Percentiles rank a stretch among this genome's conserved stretches.
Conservation (phyloP, 2,888 invertebrate genomes). For the Hypselothyrea guttata region DNA sequence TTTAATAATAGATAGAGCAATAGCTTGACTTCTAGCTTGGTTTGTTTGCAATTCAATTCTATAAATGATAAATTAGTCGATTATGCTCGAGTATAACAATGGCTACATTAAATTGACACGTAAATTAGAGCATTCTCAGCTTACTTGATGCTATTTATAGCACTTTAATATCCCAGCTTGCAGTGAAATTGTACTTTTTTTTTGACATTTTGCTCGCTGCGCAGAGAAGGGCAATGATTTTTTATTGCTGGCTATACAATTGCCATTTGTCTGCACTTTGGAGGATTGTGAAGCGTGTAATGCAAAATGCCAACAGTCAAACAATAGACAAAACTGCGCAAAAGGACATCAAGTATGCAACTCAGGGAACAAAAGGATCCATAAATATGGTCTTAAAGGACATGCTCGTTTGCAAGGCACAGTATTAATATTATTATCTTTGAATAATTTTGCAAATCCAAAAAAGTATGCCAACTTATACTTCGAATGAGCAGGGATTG, state of each 20-base stretch:
- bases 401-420: too few species aligned
- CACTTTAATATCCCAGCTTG: background rate
- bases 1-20: background rate
- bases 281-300: slow-evolving; percentile 26
- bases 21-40: background rate
- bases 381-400: slow-evolving; percentile 5
- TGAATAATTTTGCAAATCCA: too few species aligned
- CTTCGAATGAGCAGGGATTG: too few species aligned
- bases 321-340: slow-evolving; percentile 8
- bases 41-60: background rate
- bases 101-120: too few species aligned
- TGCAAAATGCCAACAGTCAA: slow-evolving; percentile 20
- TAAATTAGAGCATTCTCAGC: background rate
- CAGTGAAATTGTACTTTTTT: background rate
- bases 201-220: slow-evolving; percentile 9
- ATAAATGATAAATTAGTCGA: background rate
- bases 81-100: background rate
- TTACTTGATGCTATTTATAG: background rate
- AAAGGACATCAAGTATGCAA: background rate
- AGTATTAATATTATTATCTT: too few species aligned
- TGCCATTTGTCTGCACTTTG: slow-evolving; percentile 28
- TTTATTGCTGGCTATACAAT: slow-evolving; percentile 37
- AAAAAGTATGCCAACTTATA: too few species aligned
- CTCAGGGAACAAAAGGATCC: slow-evolving; percentile 7
- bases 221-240: slow-evolving; percentile 11